Evolutionary conservation across 2,797 vertebrate genomes (phyloP), one percentile per base, ranked within the genome.

Genomic region (Clarias pachynema): DNA sequence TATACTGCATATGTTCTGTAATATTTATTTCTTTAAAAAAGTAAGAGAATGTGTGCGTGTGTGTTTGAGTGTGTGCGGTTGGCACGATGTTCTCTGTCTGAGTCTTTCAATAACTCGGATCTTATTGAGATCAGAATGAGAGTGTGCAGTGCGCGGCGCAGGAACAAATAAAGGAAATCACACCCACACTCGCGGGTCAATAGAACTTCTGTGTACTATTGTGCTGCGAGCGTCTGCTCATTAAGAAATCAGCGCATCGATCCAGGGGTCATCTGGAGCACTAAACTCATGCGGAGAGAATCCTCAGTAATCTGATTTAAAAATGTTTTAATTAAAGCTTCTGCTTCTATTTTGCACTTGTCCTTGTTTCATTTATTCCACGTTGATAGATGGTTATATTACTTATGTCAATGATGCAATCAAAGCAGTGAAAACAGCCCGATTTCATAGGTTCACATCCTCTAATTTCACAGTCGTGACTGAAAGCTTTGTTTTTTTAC

Each of bases 71-170:
- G 40, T 66, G 62, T 56, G 24, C 26, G 62, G 44, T 20, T 81
- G 62, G 68, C 14, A 56, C 3, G 20, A 40, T 81, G 86, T 75
- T 81, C 65, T 73, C 73, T 44, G 65, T 72, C 72, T 82, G 53
- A 86, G 70, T 75, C 60, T 78, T 74, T 8, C 82, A 86, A 86
- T 87, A 89, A 84, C 84, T 75, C 15, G 22, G 81, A 53, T 84
- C 31, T 87, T 87, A 86, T 84, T 82, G 60, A 87, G 84, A 84
- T 70, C 72, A 79, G 77, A 59, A 40, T 65, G 60, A 60, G 77
- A 78, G 68, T 29, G 49, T 85, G 72, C 44, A 72, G 77, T 59
- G 44, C 44, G 78, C 72, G 79, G 72, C 75, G 34, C 77, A 75
- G 69, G n/a, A 68, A 26, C 84, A 85, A 86, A 85, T 81, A 81